Evolutionary conservation across 2,113 vertebrate species (phyloP).

Genomic region (Siphamia tubifer): DNA sequence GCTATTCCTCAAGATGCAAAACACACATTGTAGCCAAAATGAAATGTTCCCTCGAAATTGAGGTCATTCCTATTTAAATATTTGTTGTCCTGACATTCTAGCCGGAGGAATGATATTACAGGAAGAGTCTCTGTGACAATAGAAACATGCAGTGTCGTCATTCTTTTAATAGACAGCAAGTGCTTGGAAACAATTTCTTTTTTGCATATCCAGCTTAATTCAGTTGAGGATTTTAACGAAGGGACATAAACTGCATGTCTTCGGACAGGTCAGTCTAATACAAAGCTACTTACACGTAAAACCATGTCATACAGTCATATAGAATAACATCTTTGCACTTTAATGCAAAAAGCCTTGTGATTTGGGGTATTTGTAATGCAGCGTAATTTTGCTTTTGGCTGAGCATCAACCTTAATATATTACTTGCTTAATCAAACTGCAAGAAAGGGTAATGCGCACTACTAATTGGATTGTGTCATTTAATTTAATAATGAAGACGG

Average conservation of each 20-base stretch:
- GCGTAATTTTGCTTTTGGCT: slow-evolving; percentile 69
- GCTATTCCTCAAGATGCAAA: slow-evolving; percentile 46
- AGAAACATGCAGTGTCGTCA: slow-evolving; percentile 1
- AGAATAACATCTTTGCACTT: slow-evolving; percentile 28
- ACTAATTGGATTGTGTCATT: slow-evolving; percentile 75
- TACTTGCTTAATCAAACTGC: slow-evolving; percentile 72
- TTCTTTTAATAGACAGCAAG: background rate
- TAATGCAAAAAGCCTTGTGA: slow-evolving; percentile 48
- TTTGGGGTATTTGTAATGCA: slow-evolving; percentile 67
- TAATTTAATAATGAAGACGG: slow-evolving; percentile 73
- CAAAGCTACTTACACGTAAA: background rate
- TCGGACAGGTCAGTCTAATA: background rate
- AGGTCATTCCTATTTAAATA: slow-evolving; percentile 55
- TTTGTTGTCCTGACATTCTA: slow-evolving; percentile 37
- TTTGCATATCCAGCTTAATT: too few relatives aligned
- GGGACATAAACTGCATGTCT: background rate
- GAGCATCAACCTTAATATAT: slow-evolving; percentile 66
- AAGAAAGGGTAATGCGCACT: slow-evolving; percentile 67
- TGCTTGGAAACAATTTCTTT: too few relatives aligned
- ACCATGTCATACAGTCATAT: background rate
- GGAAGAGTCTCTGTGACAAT: slow-evolving; percentile 19
- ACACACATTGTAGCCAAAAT: slow-evolving; percentile 35
- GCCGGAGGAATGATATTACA: slow-evolving; percentile 6
- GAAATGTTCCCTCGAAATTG: slow-evolving; percentile 51
- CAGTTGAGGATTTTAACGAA: too few relatives aligned